These are phyloP conservation scores for Phyllotreta striolata DNA, from an alignment of 2,888 invertebrate species.

Conservation along the genomic window DNA sequence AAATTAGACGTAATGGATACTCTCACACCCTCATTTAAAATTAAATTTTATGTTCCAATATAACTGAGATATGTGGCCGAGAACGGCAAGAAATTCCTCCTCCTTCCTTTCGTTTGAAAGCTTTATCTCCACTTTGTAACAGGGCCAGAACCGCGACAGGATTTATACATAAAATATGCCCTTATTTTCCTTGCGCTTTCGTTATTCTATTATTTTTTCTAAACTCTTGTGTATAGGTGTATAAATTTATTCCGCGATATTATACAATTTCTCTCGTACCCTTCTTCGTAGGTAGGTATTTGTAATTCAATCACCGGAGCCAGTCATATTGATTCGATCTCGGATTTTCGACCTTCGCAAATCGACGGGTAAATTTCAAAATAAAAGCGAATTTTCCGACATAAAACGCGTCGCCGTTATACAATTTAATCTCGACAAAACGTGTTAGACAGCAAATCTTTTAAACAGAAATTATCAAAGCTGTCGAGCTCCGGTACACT, in stretches of 20 bases:
- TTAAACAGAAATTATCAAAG: constrained; percentile 18
- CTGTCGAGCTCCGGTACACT: constrained; percentile 9
- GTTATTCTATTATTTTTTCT: constrained; percentile 24
- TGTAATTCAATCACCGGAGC: too few relatives aligned
- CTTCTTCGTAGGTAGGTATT: too few relatives aligned
- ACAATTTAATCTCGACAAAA: constrained; percentile 7
- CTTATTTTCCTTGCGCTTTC: constrained; percentile 4
- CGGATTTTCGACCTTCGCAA: too few relatives aligned
- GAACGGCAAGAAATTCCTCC: constrained; percentile 20
- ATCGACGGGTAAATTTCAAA: too few relatives aligned
- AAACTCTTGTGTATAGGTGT: too few relatives aligned
- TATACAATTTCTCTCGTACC: too few relatives aligned
- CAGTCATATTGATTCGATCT: too few relatives aligned
- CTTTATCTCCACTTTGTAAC: constrained; percentile 31
- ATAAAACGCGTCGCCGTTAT: too few relatives aligned
- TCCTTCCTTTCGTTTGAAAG: constrained; percentile 26
- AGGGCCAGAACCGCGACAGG: constrained; percentile 21
- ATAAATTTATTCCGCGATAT: too few relatives aligned
- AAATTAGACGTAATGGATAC: constrained; percentile 32
- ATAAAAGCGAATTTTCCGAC: too few relatives aligned
- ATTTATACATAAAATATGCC: constrained; percentile 26
- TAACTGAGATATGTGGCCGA: constrained; percentile 30
- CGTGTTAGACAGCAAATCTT: constrained; percentile 21
- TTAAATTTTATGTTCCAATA: constrained; percentile 34
- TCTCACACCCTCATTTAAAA: constrained; percentile 31